Evolutionary conservation across 2,113 vertebrate genomes (phyloP), one percentile per base, ranked within the genome.

Genomic region (Benitochromis conjunctus): DNA sequence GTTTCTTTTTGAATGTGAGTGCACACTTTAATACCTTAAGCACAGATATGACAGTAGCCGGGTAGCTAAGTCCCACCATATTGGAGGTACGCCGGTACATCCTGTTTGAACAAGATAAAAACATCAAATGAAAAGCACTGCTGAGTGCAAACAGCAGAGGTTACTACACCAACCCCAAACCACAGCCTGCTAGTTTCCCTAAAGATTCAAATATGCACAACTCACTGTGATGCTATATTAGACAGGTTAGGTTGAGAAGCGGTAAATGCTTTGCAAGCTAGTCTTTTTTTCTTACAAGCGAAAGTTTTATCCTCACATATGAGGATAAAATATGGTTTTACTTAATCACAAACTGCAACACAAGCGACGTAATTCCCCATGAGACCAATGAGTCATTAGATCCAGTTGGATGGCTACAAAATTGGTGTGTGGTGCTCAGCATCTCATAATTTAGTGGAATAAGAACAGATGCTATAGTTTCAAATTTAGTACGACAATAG

Each of bases 21-120:
- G 71, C 9, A 57, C 71, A 34, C 46, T 54, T 81, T 92, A 81
- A 92, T 98, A 99, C 99, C 98, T 99, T 99, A 53, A 99, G 95
- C 83, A 97, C 98, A 92, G 96, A 97, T 93, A 99, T 99, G 90
- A 99, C 99, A 89, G 97, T 95, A 48, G 98, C 91, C 9, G 99
- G 99, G 92, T 99, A 99, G 95, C 98, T 99, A 91, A 99, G 96
- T 89, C 99, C 99, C 80, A 99, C 98, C 99, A 99, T 98, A 94
- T 99, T 99, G 89, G 99, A 99, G 85, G 98, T 99, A 51, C 99
- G 95, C 62, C 99, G 96, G 92, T 99, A 99, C 99, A 99, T 99
- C 95, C 99, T 99, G 95, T 89, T 86, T 56, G 93, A 94, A 94
- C 24, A 41, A 96, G 94, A 97, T 88, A 96, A 95, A 93, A 85